These are phyloP conservation scores for Mormyrus hasselquistii DNA, from an alignment of 2,797 vertebrate species.

Conservation along the genomic window DNA sequence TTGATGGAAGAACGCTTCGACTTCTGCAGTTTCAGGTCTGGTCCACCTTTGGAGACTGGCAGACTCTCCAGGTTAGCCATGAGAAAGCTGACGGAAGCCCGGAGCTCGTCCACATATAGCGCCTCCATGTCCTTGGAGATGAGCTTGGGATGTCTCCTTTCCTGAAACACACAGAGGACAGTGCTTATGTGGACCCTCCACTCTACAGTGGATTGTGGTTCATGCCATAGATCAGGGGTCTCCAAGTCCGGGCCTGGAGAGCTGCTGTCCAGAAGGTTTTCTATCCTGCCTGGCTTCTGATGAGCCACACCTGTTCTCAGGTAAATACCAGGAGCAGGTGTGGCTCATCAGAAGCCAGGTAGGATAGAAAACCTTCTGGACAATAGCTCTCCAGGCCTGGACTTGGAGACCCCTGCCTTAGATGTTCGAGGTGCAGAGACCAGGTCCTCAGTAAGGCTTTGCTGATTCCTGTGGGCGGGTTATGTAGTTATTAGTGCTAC, in stretches of 20 bases:
- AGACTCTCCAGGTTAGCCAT: conserved; percentile 97
- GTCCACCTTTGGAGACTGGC: conserved; percentile 87
- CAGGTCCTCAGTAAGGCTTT: background rate
- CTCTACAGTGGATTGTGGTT: background rate
- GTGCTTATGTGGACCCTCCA: background rate
- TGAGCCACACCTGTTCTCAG: no score
- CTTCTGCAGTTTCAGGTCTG: conserved; percentile 82
- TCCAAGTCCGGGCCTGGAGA: no score
- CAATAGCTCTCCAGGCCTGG: no score
- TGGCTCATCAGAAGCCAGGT: no score
- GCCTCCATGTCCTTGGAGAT: conserved; percentile 81
- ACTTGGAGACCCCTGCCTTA: background rate
- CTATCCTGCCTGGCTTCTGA: no score
- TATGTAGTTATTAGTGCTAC: background rate
- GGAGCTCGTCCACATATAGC: conserved; percentile 85
- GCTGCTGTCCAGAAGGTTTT: no score
- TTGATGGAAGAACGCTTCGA: conserved; percentile 84
- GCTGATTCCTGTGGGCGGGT: background rate
- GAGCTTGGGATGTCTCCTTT: conserved; percentile 76
- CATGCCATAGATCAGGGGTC: background rate
- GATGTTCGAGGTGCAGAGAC: background rate
- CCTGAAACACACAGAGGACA: conserved; percentile 56
- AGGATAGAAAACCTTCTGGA: no score
- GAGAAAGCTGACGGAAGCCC: conserved; percentile 84
- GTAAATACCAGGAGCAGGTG: no score